phyloP scores from a whole-genome alignment of 2,888 invertebrate genomes.

The Drosophila recens region DNA sequence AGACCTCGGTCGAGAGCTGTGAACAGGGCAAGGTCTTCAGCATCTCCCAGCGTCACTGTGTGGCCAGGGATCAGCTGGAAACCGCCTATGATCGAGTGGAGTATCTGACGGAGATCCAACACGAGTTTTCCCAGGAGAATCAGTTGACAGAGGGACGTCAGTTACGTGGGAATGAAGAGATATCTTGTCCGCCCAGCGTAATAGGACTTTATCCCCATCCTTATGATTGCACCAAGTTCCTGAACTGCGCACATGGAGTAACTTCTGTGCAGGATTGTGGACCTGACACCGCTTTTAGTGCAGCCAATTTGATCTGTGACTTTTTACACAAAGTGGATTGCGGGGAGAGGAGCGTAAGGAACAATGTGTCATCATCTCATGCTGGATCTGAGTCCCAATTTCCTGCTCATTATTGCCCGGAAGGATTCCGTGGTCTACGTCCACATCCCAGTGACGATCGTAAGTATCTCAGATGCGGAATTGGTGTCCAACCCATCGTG shows the following conservation, averaged over 20 bases:
- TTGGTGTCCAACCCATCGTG: conserved; percentile 85
- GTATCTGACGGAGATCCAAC: conserved; percentile 62
- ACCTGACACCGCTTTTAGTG: conserved; percentile 88
- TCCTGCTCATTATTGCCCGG: conserved; percentile 82
- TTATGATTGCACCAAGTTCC: conserved; percentile 87
- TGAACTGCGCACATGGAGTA: conserved; percentile 88
- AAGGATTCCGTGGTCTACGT: conserved; percentile 85
- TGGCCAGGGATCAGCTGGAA: conserved; percentile 87
- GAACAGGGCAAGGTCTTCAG: conserved; percentile 88
- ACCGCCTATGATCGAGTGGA: conserved; percentile 82
- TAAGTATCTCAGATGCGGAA: conserved; percentile 83
- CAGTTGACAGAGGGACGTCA: neutral
- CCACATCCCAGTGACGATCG: conserved; percentile 87
- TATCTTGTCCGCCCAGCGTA: conserved; percentile 85
- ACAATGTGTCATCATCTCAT: neutral
- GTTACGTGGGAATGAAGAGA: conserved; percentile 86
- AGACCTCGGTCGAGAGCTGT: conserved; percentile 88
- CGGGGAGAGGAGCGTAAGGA: conserved; percentile 42
- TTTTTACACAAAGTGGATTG: conserved; percentile 87
- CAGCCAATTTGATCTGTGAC: conserved; percentile 86
- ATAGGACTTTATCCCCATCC: conserved; percentile 88
- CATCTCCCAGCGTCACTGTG: conserved; percentile 86
- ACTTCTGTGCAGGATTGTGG: conserved; percentile 87
- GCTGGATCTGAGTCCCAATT: neutral
- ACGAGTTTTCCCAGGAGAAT: conserved; percentile 60